These are phyloP conservation scores for Eidolon dupreanum DNA, from an alignment of 2,797 vertebrate species.

Conservation along the genomic window DNA sequence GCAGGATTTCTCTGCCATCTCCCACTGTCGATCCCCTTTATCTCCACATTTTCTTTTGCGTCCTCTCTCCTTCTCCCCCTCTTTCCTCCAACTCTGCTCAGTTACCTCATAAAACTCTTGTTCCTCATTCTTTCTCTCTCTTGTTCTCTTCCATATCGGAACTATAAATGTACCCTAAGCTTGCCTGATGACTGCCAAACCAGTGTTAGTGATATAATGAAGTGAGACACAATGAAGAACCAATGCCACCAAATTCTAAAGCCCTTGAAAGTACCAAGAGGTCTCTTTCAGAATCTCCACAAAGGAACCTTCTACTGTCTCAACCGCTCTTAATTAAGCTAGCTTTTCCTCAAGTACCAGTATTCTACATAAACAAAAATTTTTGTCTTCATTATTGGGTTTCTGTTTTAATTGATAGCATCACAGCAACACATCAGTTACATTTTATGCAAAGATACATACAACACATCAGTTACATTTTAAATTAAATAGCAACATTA, in stretches of 20 bases:
- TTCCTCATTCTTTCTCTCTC: constrained; percentile 19
- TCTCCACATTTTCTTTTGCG: background rate
- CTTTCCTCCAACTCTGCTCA: constrained; percentile 14
- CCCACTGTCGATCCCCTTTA: background rate
- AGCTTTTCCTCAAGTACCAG: constrained; percentile 67
- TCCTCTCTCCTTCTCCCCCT: background rate
- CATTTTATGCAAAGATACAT: constrained; percentile 25
- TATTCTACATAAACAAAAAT: constrained; percentile 50
- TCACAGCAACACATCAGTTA: background rate
- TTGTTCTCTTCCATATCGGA: constrained; percentile 44
- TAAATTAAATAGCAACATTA: background rate
- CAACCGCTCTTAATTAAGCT: constrained; percentile 60
- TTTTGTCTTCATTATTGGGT: constrained; percentile 34
- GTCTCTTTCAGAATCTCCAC: constrained; percentile 53
- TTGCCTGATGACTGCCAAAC: constrained; percentile 6
- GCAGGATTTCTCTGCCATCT: background rate
- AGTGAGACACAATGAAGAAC: constrained; percentile 22
- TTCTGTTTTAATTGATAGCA: constrained; percentile 59
- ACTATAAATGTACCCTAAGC: constrained; percentile 35
- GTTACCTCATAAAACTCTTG: constrained; percentile 27
- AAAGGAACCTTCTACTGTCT: constrained; percentile 57
- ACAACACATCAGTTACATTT: background rate
- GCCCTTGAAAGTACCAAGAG: constrained; percentile 45
- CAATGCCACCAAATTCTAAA: background rate
- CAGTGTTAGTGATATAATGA: background rate